Base-by-base conservation (phyloP, 2,113 vertebrate species). In the Atherinomorus stipes region DNA sequence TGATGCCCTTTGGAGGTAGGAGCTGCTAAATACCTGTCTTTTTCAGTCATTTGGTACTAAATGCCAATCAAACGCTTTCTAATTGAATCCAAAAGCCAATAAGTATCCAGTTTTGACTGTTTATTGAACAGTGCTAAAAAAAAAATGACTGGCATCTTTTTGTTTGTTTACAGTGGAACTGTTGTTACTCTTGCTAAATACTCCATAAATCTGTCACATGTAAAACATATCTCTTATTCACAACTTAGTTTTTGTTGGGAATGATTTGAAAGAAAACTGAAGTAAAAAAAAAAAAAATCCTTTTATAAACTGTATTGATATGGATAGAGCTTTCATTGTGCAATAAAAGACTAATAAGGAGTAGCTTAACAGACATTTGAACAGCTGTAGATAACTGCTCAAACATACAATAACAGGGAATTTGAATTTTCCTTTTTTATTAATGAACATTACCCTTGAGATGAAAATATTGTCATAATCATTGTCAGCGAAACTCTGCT, bases 391-490 rank as follows among this genome's bases (percentile, higher is more conserved):
- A 51, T 74, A 51, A 74, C 59, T 67, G 37, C 34, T 76, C 60
- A 49, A 82, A 64, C 21, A 37, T 67, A 51, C 49, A 58, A 61
- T 44, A 40, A 38, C 4, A 25, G 45, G 13, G 34, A 38, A 78
- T 51, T 63, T 13, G 31, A 63, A 70, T 66, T 42, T 13, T 60
- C 61, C 34, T 52, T 61, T 84, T 67, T 28, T 47, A 66, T 52
- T 63, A 52, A 40, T 42, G 31, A 72, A 65, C 28, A 28, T 67
- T 61, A 34, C 45, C 21, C 60, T n/a, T 21, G 6, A 61, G 60
- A 62, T 68, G 42, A 51, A 64, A 68, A 69, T 69, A 68, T 64
- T 18, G 52, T 52, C 69, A 62, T 67, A 61, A 72, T 81, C 60
- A 47, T 56, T 76, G 71, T 71, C 25, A 71, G 18, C 23, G 26